phyloP scores from a whole-genome alignment of 2,888 invertebrate species.

The Drosophila kambysellisi region DNA sequence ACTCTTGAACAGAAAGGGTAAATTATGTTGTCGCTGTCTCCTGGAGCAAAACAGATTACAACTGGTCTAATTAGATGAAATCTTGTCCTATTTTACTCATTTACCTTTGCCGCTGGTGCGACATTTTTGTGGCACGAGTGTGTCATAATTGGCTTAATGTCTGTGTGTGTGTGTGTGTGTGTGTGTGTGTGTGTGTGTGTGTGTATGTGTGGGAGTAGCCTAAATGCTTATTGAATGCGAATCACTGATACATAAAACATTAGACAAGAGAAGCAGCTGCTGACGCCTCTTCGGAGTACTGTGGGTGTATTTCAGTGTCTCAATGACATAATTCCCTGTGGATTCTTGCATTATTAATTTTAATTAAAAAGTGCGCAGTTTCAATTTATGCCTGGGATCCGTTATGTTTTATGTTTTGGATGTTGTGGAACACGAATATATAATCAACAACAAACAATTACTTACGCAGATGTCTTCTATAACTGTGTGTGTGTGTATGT shows the following conservation, averaged over 20 bases:
- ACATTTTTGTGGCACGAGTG: slow-evolving; percentile 1
- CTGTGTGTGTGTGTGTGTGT: not conserved
- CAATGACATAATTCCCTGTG: slow-evolving; percentile 6
- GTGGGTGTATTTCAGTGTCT: not conserved
- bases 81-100: not conserved
- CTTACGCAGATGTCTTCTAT: slow-evolving; percentile 33
- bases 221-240: not conserved
- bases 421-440: slow-evolving; percentile 44
- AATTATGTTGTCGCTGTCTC: not conserved
- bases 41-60: not conserved
- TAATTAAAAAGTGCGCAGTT: slow-evolving; percentile 55
- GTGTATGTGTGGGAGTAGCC: not conserved
- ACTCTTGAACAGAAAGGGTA: slow-evolving; percentile 28
- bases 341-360: slow-evolving; percentile 57
- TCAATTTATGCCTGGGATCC: slow-evolving; percentile 12
- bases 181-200: not conserved
- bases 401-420: not conserved
- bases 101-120: not conserved
- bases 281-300: not conserved
- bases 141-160: not conserved
- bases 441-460: slow-evolving; percentile 59
- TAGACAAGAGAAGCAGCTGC: slow-evolving; percentile 4
- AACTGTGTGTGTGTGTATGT: not conserved
- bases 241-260: slow-evolving; percentile 7
- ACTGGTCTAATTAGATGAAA: slow-evolving; percentile 37